phyloP scores from a whole-genome alignment of 2,888 invertebrate genomes.

The Microdon myrmicae region DNA sequence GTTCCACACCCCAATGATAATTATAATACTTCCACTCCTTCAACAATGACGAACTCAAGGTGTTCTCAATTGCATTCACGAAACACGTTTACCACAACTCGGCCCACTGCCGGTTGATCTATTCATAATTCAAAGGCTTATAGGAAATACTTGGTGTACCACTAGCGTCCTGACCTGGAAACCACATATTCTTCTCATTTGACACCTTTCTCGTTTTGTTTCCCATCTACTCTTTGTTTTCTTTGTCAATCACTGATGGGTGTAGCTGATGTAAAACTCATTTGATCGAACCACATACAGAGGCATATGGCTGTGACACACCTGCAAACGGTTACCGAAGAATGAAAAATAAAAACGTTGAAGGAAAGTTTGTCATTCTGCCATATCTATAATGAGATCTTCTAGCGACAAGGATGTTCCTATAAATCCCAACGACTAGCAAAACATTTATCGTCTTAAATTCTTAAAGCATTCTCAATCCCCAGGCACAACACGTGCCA shows the following conservation, averaged over 20 bases:
- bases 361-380: conserved; percentile 46
- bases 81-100: conserved; percentile 8
- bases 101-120: conserved; percentile 37
- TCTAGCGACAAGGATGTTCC: conserved; percentile 40
- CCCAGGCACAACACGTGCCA: conserved; percentile 20
- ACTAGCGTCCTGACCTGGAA: conserved; percentile 31
- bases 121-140: conserved; percentile 45
- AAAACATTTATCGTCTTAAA: conserved; percentile 34
- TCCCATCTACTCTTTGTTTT: no score
- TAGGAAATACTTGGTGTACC: conserved; percentile 35
- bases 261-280: conserved; percentile 35
- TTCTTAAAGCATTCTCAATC: conserved; percentile 34
- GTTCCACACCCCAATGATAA: no score
- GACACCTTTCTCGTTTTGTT: no score
- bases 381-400: conserved; percentile 52
- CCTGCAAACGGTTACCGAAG: neutral
- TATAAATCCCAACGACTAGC: conserved; percentile 30
- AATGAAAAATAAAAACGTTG: conserved; percentile 13
- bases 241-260: conserved; percentile 27
- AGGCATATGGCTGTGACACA: neutral
- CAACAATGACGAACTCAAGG: conserved; percentile 24
- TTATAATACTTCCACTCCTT: no score
- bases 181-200: conserved; percentile 13
- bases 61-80: conserved; percentile 30
- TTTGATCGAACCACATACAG: conserved; percentile 27